Conservation (phyloP, 2,797 vertebrate genomes). For the Pagetopsis macropterus region DNA sequence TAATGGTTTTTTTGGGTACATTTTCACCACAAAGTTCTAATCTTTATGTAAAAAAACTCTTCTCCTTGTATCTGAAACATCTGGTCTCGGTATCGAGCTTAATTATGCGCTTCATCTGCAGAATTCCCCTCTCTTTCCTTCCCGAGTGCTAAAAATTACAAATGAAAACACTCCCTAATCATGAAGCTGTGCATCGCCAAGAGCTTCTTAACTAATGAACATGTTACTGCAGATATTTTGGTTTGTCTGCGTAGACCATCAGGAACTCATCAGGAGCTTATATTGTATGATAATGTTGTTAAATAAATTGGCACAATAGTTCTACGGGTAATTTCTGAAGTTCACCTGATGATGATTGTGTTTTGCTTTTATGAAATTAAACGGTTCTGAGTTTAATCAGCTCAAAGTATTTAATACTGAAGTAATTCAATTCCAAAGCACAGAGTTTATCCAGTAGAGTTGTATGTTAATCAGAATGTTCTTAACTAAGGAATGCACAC, state of each 20-base stretch:
- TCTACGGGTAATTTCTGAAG: slow-evolving; percentile 47
- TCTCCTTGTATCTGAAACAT: slow-evolving; percentile 1
- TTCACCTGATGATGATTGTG: slow-evolving; percentile 43
- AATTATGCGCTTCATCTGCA: slow-evolving; percentile 40
- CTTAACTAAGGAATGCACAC: neutral
- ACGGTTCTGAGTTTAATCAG: slow-evolving; percentile 47
- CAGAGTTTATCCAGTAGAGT: slow-evolving; percentile 25
- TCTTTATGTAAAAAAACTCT: neutral
- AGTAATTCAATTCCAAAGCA: slow-evolving; percentile 32
- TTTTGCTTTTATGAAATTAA: slow-evolving; percentile 50
- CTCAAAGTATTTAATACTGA: slow-evolving; percentile 43
- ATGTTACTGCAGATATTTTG: slow-evolving; percentile 39
- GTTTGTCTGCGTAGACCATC: slow-evolving; percentile 41
- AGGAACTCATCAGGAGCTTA: slow-evolving; percentile 30
- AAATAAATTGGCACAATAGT: slow-evolving; percentile 55
- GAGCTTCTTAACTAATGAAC: slow-evolving; percentile 46
- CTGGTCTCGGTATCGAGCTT: slow-evolving; percentile 15
- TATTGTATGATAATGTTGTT: slow-evolving; percentile 24
- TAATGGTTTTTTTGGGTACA: neutral
- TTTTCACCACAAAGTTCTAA: neutral
- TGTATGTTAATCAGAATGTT: neutral
- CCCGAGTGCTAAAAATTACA: slow-evolving; percentile 42
- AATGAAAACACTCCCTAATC: slow-evolving; percentile 55
- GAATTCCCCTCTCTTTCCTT: slow-evolving; percentile 29
- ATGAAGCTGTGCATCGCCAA: slow-evolving; percentile 36